Conservation (phyloP, 2,113 vertebrate genomes). For the Nettapus auritus region DNA sequence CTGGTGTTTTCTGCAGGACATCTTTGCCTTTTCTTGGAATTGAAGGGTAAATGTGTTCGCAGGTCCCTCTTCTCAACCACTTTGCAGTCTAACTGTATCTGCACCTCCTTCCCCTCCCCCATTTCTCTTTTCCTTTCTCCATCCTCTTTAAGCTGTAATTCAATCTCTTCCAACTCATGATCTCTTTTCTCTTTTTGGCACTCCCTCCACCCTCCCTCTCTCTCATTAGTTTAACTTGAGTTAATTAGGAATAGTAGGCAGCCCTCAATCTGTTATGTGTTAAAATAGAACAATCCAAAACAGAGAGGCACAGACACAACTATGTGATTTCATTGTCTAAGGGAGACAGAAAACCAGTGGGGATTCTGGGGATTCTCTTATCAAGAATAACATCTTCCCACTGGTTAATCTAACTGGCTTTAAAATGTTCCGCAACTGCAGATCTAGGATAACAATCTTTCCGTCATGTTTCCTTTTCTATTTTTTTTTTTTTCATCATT, state of each 20-base stretch:
- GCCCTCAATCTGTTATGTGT: constrained; percentile 71
- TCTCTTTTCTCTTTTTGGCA: constrained; percentile 37
- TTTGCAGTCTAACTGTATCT: neutral
- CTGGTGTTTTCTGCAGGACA: neutral
- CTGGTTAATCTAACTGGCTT: constrained; percentile 79
- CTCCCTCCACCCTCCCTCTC: constrained; percentile 24
- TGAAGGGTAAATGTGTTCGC: neutral
- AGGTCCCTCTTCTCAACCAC: neutral
- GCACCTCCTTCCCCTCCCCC: neutral
- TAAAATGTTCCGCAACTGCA: constrained; percentile 68
- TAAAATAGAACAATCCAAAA: constrained; percentile 76
- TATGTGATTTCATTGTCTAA: constrained; percentile 84
- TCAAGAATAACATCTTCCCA: constrained; percentile 84
- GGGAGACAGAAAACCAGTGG: constrained; percentile 86
- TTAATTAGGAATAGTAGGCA: constrained; percentile 83
- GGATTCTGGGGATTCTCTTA: constrained; percentile 84
- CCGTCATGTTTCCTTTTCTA: constrained; percentile 48
- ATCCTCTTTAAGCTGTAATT: constrained; percentile 51
- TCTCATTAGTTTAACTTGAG: constrained; percentile 83
- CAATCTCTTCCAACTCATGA: constrained; percentile 39
- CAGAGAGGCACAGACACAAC: constrained; percentile 79
- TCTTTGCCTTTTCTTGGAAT: neutral
- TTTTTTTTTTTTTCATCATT: constrained; percentile 25
- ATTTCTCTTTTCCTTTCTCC: constrained; percentile 2
- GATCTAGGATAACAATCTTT: constrained; percentile 65